These are phyloP conservation scores for Tiliqua scincoides DNA, from an alignment of 2,113 vertebrate genomes.

Conservation along the genomic window DNA sequence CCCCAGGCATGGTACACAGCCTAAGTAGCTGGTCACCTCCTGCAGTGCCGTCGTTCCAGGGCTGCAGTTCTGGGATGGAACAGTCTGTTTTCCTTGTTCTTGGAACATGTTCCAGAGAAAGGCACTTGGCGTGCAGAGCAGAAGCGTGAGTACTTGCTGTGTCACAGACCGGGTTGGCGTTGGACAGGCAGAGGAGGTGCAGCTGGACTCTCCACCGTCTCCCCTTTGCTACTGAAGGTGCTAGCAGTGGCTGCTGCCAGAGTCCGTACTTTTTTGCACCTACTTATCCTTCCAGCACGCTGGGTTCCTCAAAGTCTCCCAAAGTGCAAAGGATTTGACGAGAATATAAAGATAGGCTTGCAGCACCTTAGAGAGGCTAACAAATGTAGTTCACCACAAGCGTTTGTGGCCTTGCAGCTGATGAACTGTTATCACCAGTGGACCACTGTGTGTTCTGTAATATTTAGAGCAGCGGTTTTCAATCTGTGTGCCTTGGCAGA, in stretches of 20 bases:
- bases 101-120: slow-evolving; percentile 9
- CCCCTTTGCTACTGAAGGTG: neutral
- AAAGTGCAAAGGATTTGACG: neutral
- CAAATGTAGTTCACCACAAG: too few species aligned
- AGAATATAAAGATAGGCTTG: neutral
- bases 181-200: neutral
- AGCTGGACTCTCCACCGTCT: neutral
- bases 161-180: neutral
- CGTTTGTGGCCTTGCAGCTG: too few species aligned
- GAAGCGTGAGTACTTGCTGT: neutral
- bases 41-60: neutral
- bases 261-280: neutral
- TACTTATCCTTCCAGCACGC: neutral
- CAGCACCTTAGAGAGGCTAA: too few species aligned
- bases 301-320: neutral
- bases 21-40: neutral
- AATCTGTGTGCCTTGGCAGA: too few species aligned
- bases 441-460: too few species aligned
- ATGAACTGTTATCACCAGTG: too few species aligned
- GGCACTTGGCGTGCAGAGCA: neutral
- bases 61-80: slow-evolving; percentile 16
- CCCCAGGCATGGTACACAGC: neutral
- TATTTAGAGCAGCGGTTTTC: too few species aligned
- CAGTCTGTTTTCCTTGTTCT: slow-evolving; percentile 28
- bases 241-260: neutral